Percentiles rank a stretch among this genome's conserved stretches.
Conservation (phyloP, 2,113 vertebrate species). For the Lepus europaeus region DNA sequence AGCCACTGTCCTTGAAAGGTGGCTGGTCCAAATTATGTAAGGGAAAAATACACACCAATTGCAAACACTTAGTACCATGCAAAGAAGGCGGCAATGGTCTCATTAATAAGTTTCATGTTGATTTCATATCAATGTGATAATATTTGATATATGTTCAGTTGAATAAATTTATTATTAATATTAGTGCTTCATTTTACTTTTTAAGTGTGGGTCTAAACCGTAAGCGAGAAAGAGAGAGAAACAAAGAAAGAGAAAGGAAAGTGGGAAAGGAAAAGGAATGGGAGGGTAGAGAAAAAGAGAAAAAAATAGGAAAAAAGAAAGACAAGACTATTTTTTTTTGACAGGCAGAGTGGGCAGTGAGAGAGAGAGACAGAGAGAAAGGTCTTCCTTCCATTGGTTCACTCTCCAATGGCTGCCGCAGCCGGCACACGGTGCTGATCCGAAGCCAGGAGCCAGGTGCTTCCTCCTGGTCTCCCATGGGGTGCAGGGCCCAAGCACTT, state of each 20-base stretch:
- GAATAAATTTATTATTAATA: not conserved
- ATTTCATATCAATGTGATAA: not conserved
- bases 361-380: too few species aligned
- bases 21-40: accelerated
- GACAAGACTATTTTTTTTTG: not conserved
- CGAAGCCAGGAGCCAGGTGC: too few species aligned
- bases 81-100: not conserved
- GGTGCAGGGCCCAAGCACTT: too few species aligned
- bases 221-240: not conserved
- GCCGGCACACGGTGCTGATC: too few species aligned
- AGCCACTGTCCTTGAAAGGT: not conserved
- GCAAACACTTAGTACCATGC: not conserved
- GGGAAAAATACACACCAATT: not conserved
- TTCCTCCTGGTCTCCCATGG: too few species aligned
- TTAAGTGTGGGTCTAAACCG: not conserved
- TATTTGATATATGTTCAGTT: not conserved
- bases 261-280: too few species aligned
- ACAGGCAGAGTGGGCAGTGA: too few species aligned
- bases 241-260: accelerated
- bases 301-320: too few species aligned
- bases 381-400: too few species aligned
- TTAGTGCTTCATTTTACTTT: not conserved
- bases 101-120: not conserved
- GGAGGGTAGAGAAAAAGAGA: not conserved
- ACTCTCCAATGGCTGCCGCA: too few species aligned